phyloP scores from a whole-genome alignment of 2,888 invertebrate species.

The Heteromurus nitidus region DNA sequence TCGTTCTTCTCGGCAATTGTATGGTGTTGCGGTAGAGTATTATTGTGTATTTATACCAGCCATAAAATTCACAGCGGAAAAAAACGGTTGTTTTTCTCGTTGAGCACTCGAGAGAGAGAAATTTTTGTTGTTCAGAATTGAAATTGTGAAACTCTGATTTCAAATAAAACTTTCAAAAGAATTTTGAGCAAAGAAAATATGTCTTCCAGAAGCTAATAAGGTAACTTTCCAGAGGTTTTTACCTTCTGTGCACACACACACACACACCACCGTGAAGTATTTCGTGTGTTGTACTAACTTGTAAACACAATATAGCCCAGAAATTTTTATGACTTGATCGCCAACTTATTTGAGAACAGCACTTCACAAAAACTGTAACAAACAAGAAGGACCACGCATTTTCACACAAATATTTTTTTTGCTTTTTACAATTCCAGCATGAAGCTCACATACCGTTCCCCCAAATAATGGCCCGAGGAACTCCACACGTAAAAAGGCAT shows the following conservation, averaged over 20 bases:
- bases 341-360: slow-evolving; percentile 50
- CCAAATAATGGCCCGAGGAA: neutral
- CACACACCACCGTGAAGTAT: neutral
- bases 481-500: neutral
- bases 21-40: neutral
- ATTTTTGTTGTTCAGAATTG: slow-evolving; percentile 39
- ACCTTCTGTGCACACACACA: too few species aligned
- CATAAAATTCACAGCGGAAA: slow-evolving; percentile 56
- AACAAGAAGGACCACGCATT: neutral
- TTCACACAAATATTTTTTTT: slow-evolving; percentile 28
- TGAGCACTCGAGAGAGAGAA: too few species aligned
- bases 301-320: slow-evolving; percentile 43
- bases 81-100: slow-evolving; percentile 27
- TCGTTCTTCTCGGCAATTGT: slow-evolving; percentile 26
- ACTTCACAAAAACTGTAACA: too few species aligned
- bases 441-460: slow-evolving; percentile 3
- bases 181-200: slow-evolving; percentile 15
- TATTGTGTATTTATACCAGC: slow-evolving; percentile 29
- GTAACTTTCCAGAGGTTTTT: too few species aligned
- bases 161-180: slow-evolving; percentile 46
- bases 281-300: slow-evolving; percentile 31
- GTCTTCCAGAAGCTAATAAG: neutral
- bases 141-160: slow-evolving; percentile 54
- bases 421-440: neutral
- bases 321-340: slow-evolving; percentile 41